Evolutionary conservation across 2,797 vertebrate species (phyloP), one percentile per base, ranked within the genome.

Genomic region (Poeciliopsis gracilis): DNA sequence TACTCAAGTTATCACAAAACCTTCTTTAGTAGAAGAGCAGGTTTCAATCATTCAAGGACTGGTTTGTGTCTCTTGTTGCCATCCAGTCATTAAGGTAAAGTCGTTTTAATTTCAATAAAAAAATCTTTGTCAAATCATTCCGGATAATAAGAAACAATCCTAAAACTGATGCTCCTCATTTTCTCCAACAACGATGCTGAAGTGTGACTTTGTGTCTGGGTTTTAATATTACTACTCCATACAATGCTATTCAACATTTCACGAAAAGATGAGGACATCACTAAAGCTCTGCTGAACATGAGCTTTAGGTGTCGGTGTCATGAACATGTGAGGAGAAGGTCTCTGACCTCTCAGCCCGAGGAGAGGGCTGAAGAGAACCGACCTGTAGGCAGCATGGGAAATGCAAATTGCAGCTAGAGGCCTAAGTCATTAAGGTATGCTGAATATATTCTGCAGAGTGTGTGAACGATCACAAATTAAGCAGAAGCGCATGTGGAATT

Each of bases 41-140:
- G 73, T 75, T 82, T 30, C 79, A n/a, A 20, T 79, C 38, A 75
- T 80, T 53, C 82, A 69, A 83, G 80, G 66, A 70, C 67, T 66
- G 59, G 67, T 82, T 87, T 47, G 61, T 72, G 33, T 63, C 30
- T 76, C 36, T 70, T 63, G 57, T 30, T 61, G n/a, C 13, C 41
- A 77, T 63, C 66, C 38, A 43, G 73, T 10, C 75, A 77, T 61
- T 5, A 28, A 57, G 55, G 30, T 53, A 25, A 25, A 23, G 51
- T 25, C 23, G 23, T 25, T 25, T 53, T 25, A 25, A 51, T 23
- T 51, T 51, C 20, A 51, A 51, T 9, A 8, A 23, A 51, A 51
- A 51, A 23, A 53, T 23, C 20, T 53, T 9, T 53, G 20, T 51
- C 49, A 23, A 25, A 25, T 53, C 8, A 53, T 53, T 53, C 51